Evolutionary conservation across 2,888 invertebrate species (phyloP).

Genomic region (Drosophila suboccidentalis): DNA sequence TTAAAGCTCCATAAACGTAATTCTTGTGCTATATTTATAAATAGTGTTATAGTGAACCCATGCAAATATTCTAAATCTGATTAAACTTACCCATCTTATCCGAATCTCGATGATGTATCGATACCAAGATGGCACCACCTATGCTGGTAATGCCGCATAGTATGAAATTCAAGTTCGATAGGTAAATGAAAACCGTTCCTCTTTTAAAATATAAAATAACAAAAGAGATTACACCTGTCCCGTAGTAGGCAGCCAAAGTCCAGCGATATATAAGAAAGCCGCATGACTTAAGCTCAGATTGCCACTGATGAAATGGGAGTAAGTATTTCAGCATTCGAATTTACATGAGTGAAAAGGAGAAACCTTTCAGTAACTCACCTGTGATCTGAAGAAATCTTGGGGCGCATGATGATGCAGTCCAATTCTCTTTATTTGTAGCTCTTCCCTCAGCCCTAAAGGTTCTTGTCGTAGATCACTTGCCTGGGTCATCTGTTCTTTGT

Average conservation of each 20-base stretch:
- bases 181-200: conserved; percentile 46
- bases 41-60: no score
- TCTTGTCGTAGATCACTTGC: conserved; percentile 23
- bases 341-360: not conserved
- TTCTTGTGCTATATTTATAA: no score
- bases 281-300: conserved; percentile 26
- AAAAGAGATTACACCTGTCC: not conserved
- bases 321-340: not conserved
- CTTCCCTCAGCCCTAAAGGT: conserved; percentile 37
- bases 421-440: conserved; percentile 12
- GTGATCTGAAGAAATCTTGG: conserved; percentile 54
- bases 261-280: conserved; percentile 57
- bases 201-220: not conserved
- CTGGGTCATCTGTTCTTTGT: not conserved
- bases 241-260: conserved; percentile 38
- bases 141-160: conserved; percentile 34
- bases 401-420: conserved; percentile 33
- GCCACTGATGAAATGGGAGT: conserved; percentile 47
- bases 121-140: conserved; percentile 36
- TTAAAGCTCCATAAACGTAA: no score
- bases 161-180: conserved; percentile 53
- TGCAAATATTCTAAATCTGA: not conserved
- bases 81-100: conserved; percentile 42
- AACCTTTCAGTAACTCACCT: conserved; percentile 28
- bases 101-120: conserved; percentile 17